Conservation (phyloP, 1,140 invertebrate genomes). For the Neodiprion virginianus region DNA sequence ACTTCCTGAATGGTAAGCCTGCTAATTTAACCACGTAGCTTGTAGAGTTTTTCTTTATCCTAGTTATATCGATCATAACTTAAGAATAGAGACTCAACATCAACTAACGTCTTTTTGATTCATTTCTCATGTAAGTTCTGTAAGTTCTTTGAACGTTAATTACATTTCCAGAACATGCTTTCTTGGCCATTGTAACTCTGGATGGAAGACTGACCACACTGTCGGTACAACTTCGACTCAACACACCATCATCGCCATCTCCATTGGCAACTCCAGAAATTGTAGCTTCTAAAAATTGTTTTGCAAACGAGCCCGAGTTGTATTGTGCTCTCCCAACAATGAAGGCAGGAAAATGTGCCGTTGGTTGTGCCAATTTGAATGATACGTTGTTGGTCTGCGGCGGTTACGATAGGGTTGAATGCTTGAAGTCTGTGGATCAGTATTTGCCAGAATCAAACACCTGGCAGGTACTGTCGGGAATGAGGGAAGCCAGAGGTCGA, state of each 20-base stretch:
- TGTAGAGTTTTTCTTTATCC: background rate
- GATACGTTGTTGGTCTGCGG: conserved; percentile 78
- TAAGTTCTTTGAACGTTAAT: conserved; percentile 12
- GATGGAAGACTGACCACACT: conserved; percentile 69
- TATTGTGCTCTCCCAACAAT: conserved; percentile 72
- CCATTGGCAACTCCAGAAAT: conserved; percentile 42
- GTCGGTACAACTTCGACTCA: conserved; percentile 69
- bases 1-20: conserved; percentile 5
- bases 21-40: background rate
- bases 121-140: conserved; percentile 7
- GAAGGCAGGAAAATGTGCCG: conserved; percentile 74
- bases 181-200: conserved; percentile 72
- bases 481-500: conserved; percentile 76
- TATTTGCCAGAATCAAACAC: conserved; percentile 74
- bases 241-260: conserved; percentile 56
- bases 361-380: conserved; percentile 74
- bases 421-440: conserved; percentile 76
- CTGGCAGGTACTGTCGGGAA: conserved; percentile 72
- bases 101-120: too few relatives aligned
- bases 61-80: background rate
- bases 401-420: conserved; percentile 87
- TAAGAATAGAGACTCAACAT: background rate
- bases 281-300: conserved; percentile 33
- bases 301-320: conserved; percentile 60
- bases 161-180: conserved; percentile 65